Percentiles rank a stretch among this genome's conserved stretches.
phyloP scores from a whole-genome alignment of 2,888 invertebrate species.

The Eledone cirrhosa region DNA sequence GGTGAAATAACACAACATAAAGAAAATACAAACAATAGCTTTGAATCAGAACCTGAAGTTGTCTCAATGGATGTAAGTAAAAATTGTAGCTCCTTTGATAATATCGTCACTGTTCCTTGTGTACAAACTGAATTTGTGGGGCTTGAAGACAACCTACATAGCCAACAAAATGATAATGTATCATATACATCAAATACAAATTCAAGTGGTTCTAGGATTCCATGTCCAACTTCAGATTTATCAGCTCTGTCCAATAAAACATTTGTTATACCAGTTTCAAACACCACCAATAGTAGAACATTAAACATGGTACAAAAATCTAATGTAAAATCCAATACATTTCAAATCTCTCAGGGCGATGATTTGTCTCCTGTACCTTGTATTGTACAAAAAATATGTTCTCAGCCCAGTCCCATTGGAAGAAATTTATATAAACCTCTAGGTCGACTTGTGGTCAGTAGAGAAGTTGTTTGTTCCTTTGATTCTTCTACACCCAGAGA shows the following conservation, averaged over 20 bases:
- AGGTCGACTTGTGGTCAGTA: neutral
- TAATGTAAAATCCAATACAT: neutral
- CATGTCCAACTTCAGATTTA: no score
- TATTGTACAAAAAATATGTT: conserved; percentile 3
- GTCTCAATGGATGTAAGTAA: no score
- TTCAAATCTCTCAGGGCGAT: neutral
- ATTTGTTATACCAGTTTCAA: no score
- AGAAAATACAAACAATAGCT: neutral
- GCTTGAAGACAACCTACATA: no score
- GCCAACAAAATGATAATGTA: no score
- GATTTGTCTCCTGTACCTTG: conserved; percentile 4
- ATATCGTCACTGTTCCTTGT: no score
- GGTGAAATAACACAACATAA: no score
- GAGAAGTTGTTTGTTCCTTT: no score
- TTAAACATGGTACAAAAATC: neutral
- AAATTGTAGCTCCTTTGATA: no score
- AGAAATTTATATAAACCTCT: neutral
- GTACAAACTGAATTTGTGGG: no score
- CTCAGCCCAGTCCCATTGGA: neutral
- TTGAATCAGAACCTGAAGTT: no score
- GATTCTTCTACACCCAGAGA: neutral
- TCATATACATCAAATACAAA: neutral
- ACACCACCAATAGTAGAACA: neutral
- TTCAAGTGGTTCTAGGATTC: no score
- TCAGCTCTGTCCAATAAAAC: neutral